Evolutionary conservation across 2,797 vertebrate genomes (phyloP), one percentile per base, ranked within the genome.

Genomic region (Atherinosoma microstoma): DNA sequence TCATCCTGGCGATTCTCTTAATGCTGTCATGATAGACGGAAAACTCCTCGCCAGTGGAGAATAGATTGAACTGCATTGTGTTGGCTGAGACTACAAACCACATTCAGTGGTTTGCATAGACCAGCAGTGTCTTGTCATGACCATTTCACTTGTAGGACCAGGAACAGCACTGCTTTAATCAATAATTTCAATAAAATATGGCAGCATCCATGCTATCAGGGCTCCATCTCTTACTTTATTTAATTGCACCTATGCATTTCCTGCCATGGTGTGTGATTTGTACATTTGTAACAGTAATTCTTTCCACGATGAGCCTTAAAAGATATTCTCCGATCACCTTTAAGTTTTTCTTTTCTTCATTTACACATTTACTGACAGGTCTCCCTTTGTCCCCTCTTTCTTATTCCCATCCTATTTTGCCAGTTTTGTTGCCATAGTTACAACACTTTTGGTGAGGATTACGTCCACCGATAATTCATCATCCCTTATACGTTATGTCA

Each of bases 1-100:
- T 66, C 49, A 42, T 38, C 67, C 18, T 74, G 76, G 56, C 70
- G 64, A 56, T 64, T 67, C 27, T n/a, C 63, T 72, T 15, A 72
- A 66, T 70, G 13, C 42, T 35, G 6, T 64, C 59, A 54, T 58
- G 51, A 79, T 68, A 32, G 70, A 22, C 60, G 30, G 18, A 60
- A 42, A 59, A 8, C 34, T 1, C 4, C 34, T 54, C 40, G 35
- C 66, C 11, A 29, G 22, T 70, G 49, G 58, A 27, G 24, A 67
- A 12, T 64, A 45, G 63, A 68, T 3, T 3, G 9, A 38, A 3
- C 3, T 54, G 22, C 27, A 61, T 35, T 69, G 29, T 78, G 65
- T 75, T 68, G 24, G 27, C 65, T 67, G 62, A 73, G 70, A 70
- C 53, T 68, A 15, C 15, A 64, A 53, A 66, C 58, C 51, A 68